Evolutionary conservation across 1,140 invertebrate species (phyloP).

Genomic region (Drosophila subpulchrella): DNA sequence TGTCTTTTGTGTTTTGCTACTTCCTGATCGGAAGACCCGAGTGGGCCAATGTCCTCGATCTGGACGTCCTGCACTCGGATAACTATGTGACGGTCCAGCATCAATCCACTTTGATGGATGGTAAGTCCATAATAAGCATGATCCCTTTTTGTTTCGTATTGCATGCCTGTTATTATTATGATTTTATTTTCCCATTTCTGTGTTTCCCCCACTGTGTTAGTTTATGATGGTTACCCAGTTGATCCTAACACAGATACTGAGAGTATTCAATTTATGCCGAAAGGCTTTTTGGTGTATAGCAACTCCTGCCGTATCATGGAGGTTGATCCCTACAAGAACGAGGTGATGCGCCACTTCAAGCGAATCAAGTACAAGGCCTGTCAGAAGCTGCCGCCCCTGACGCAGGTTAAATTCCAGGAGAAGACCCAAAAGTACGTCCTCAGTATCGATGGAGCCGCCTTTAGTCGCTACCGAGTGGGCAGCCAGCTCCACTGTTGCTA

Average conservation of each 20-base stretch:
- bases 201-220: background rate
- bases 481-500: slow-evolving; percentile 86
- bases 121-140: slow-evolving; percentile 36
- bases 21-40: slow-evolving; percentile 52
- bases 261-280: slow-evolving; percentile 38
- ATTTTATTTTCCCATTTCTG: background rate
- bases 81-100: slow-evolving; percentile 57
- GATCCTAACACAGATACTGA: slow-evolving; percentile 13
- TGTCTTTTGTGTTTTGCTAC: slow-evolving; percentile 56
- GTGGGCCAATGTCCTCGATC: slow-evolving; percentile 61
- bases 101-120: slow-evolving; percentile 76
- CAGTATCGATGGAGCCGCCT: slow-evolving; percentile 62
- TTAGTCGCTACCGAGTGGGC: slow-evolving; percentile 69
- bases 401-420: slow-evolving; percentile 80
- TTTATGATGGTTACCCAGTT: background rate
- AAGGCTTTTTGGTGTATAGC: slow-evolving; percentile 89
- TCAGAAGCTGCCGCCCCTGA: slow-evolving; percentile 85
- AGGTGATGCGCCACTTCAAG: slow-evolving; percentile 87
- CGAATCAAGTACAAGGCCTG: slow-evolving; percentile 87
- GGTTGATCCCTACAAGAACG: slow-evolving; percentile 88
- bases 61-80: slow-evolving; percentile 32
- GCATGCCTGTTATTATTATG: slow-evolving; percentile 10
- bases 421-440: slow-evolving; percentile 60
- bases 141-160: background rate
- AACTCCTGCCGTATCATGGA: slow-evolving; percentile 89